phyloP scores from a whole-genome alignment of 2,113 vertebrate species.

The Entelurus aequoreus region DNA sequence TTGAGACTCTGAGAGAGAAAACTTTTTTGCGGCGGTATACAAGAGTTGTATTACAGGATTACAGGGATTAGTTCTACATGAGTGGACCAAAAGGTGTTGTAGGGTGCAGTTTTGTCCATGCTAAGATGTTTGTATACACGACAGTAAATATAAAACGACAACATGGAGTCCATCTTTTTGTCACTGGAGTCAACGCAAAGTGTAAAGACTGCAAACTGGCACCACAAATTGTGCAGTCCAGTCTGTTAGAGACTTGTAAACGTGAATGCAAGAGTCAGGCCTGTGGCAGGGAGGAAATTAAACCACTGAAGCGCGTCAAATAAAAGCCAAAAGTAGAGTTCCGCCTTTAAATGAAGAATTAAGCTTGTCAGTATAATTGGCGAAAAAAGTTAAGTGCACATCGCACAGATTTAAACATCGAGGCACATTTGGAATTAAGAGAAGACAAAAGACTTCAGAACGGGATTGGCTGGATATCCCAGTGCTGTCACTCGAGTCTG shows the following conservation, averaged over 20 bases:
- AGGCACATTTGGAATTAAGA: too few species aligned
- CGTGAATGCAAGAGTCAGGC: background rate
- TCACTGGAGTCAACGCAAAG: too few species aligned
- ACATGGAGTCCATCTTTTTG: too few species aligned
- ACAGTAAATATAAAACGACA: too few species aligned
- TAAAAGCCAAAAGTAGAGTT: background rate
- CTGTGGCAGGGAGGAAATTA: background rate
- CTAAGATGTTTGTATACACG: too few species aligned
- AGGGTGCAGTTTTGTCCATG: constrained; percentile 1
- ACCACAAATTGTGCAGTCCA: too few species aligned
- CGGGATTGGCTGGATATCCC: constrained; percentile 1
- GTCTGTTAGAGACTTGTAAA: background rate
- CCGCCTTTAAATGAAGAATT: background rate
- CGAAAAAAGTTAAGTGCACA: background rate
- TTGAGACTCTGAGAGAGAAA: background rate
- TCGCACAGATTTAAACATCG: background rate
- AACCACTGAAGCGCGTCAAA: background rate
- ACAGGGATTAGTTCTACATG: constrained; percentile 19
- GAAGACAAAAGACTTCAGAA: background rate
- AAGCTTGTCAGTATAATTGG: too few species aligned
- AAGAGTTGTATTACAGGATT: constrained; percentile 30
- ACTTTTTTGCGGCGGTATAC: constrained; percentile 6
- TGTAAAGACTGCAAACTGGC: too few species aligned
- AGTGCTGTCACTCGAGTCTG: background rate
- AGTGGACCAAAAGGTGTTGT: constrained; percentile 37